Percentiles rank a stretch among this genome's conserved stretches.
These are phyloP conservation scores for Scleropages formosus DNA, from an alignment of 2,797 vertebrate species.

Conservation along the genomic window DNA sequence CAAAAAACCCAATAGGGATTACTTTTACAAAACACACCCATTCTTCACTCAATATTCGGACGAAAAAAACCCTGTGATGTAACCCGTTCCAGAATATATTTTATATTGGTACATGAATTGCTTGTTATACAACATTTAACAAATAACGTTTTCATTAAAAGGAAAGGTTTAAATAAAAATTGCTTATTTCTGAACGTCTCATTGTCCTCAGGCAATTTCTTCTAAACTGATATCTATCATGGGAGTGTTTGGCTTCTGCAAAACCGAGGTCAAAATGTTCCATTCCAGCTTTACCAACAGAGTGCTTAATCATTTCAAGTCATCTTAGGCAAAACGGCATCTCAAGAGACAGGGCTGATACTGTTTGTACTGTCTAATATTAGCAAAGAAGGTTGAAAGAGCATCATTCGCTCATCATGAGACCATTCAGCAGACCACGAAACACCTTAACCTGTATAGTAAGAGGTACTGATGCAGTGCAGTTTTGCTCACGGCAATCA, in stretches of 20 bases:
- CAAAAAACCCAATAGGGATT: no score
- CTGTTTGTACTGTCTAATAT: no score
- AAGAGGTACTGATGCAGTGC: no score
- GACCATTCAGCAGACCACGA: no score
- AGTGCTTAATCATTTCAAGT: constrained; percentile 28
- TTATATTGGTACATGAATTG: neutral
- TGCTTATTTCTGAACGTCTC: neutral
- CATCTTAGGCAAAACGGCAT: constrained; percentile 24
- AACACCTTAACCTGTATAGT: no score
- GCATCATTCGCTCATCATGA: no score
- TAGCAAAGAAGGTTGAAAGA: no score
- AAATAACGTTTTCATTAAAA: constrained; percentile 4
- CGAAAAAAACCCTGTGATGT: no score
- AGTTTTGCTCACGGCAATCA: no score
- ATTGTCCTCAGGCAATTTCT: constrained; percentile 16
- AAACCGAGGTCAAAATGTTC: constrained; percentile 67
- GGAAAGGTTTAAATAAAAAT: neutral
- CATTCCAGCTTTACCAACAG: constrained; percentile 51
- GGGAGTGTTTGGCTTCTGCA: constrained; percentile 58
- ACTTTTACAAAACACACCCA: no score
- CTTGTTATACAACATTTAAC: neutral
- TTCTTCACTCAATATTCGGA: no score
- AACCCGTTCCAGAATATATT: no score
- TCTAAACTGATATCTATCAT: constrained; percentile 32
- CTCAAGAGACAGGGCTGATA: neutral